These are phyloP conservation scores for Electrophaes corylata DNA, from an alignment of 2,888 invertebrate species.

Conservation along the genomic window DNA sequence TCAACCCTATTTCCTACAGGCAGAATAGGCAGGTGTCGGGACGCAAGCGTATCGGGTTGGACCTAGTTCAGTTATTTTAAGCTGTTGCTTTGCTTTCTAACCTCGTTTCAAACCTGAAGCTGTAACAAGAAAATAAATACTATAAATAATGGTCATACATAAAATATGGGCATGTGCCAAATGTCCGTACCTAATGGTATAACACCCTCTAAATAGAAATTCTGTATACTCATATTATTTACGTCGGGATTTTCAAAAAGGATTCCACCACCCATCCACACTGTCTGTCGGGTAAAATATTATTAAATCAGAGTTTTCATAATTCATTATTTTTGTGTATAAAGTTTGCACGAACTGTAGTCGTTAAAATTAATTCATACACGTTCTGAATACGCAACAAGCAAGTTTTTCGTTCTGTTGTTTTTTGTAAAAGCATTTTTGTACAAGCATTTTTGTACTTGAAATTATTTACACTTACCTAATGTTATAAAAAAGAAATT, in stretches of 20 bases:
- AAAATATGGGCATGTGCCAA: too few species aligned
- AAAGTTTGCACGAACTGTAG: background rate
- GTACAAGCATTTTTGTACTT: too few species aligned
- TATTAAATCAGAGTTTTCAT: background rate
- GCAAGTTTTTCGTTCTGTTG: background rate
- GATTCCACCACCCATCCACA: too few species aligned
- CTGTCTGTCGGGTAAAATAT: background rate
- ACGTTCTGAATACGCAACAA: background rate
- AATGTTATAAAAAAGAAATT: too few species aligned
- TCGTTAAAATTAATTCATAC: slow-evolving; percentile 14
- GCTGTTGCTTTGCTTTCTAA: slow-evolving; percentile 7
- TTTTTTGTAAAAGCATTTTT: background rate
- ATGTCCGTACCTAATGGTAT: too few species aligned
- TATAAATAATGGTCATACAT: too few species aligned
- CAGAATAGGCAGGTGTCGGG: background rate
- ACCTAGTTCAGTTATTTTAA: slow-evolving; percentile 13
- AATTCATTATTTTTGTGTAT: background rate
- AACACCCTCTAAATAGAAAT: too few species aligned
- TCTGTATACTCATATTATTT: too few species aligned
- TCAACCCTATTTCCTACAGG: slow-evolving; percentile 6
- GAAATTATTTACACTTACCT: too few species aligned
- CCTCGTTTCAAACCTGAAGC: slow-evolving; percentile 12
- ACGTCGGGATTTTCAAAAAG: too few species aligned
- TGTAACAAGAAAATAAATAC: too few species aligned
- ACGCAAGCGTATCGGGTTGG: slow-evolving; percentile 15